phyloP scores from a whole-genome alignment of 1,140 invertebrate species.

The Achroia grisella region DNA sequence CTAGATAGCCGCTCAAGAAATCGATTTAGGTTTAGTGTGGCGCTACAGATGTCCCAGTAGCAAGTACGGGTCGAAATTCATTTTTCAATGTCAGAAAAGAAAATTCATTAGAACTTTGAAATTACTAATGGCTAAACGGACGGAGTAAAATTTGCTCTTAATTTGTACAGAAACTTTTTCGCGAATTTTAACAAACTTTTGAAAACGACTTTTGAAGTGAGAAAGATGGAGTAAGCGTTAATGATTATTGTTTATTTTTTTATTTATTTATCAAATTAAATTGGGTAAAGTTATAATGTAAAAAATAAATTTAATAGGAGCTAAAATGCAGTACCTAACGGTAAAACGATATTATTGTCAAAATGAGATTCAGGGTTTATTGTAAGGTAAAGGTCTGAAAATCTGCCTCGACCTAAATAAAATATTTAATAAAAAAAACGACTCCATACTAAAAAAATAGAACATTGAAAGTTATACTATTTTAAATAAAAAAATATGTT shows the following conservation, averaged over 20 bases:
- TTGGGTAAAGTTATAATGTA: neutral
- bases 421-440: no score
- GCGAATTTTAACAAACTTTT: conserved; percentile 63
- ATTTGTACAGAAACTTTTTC: conserved; percentile 70
- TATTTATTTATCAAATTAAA: conserved; percentile 31
- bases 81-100: conserved; percentile 71
- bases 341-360: no score
- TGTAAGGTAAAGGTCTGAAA: no score
- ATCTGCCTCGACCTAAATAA: no score
- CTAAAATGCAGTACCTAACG: no score
- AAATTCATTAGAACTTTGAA: conserved; percentile 73
- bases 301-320: no score
- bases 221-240: conserved; percentile 59
- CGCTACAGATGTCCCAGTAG: conserved; percentile 49
- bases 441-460: no score
- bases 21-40: conserved; percentile 36
- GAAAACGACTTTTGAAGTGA: conserved; percentile 66
- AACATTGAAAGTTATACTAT: no score
- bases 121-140: conserved; percentile 72
- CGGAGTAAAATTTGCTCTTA: conserved; percentile 71
- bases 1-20: conserved; percentile 24
- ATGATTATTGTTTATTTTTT: conserved; percentile 61
- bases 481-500: no score
- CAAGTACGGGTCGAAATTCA: conserved; percentile 63
- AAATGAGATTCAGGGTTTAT: no score